A percentile compares a stretch with the other conserved stretches of the same genome.
These are phyloP conservation scores for Tolmerus cingulatus DNA, from an alignment of 2,888 invertebrate genomes.

Conservation along the genomic window DNA sequence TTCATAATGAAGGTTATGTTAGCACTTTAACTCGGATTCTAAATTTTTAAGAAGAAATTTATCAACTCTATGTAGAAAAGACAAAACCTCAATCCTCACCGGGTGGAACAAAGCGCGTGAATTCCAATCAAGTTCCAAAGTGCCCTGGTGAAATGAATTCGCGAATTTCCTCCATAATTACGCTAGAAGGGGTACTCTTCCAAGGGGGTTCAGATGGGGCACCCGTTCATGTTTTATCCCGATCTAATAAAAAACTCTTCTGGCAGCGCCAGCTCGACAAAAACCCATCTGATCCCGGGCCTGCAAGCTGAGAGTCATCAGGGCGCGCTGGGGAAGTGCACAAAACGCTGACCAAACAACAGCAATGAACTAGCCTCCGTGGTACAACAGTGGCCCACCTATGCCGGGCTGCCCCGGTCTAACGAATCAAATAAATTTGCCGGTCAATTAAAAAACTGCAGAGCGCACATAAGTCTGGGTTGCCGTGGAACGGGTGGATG, in stretches of 20 bases:
- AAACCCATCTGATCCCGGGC: conserved; percentile 32
- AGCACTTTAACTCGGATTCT: no score
- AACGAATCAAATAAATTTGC: conserved; percentile 64
- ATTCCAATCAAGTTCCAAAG: conserved; percentile 12
- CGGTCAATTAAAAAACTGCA: conserved; percentile 64
- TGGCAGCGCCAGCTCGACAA: conserved; percentile 37
- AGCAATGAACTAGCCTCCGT: conserved; percentile 35
- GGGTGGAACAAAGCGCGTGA: background rate
- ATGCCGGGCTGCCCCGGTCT: conserved; percentile 50
- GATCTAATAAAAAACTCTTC: conserved; percentile 39
- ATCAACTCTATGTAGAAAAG: background rate
- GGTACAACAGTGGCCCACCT: conserved; percentile 29
- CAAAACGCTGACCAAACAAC: conserved; percentile 44
- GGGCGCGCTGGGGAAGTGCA: conserved; percentile 22
- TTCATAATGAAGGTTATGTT: no score
- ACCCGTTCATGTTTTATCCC: conserved; percentile 9
- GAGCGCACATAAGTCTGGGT: conserved; percentile 53
- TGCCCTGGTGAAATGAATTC: conserved; percentile 15
- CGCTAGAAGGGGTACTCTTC: background rate
- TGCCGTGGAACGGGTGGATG: background rate
- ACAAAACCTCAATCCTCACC: background rate
- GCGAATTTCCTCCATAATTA: conserved; percentile 36
- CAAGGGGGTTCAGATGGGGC: background rate
- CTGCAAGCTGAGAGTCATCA: conserved; percentile 29
- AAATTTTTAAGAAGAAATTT: background rate